Base-by-base conservation (phyloP, 2,888 invertebrate species). In the Dasysyrphus albostriatus region DNA sequence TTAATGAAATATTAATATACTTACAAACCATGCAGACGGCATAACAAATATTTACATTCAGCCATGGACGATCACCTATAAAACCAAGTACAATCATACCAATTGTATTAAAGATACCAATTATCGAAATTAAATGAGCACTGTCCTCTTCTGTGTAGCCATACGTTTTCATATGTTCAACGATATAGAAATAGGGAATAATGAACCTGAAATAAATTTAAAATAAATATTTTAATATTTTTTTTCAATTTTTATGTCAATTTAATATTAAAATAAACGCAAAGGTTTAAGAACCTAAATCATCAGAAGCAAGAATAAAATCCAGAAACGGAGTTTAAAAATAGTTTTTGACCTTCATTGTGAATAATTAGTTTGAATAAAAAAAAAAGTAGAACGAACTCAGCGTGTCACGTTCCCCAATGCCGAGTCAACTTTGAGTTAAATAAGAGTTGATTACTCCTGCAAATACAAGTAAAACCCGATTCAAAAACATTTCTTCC, bases 181-280 rank as follows among this genome's bases (percentile, higher is more conserved):
- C 96, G 87, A 98, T 94, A 93, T 98, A 98, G 92, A 98, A 97
- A 93, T 99, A 99, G 14, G 98, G 98, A 79, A 98, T 97, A 90
- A 99, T 98, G 93, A 97, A 97, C 97, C 98, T 98, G 77, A 96
- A 93, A 89, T 96, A 56, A 14, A 37, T 37, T 2, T 5, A 51
- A 5, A 5, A 14, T 12, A 42, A 42, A 2, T 24, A 9, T 14
- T 14, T 5, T 39, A 39, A 10, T 8, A 47, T 8, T 19, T 19
- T 9, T 9, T 16, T n/a, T 44, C n/a, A 37, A 44, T n/a, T 44
- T n/a, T n/a, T 44, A 44, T n/a, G 7, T 7, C 5, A 7, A 37
- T 37, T 37, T 1, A 7, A 37, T 9, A 37, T 37, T 5, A 1
- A 5, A 32, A 32, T 6, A 4, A 5, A 32, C 5, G 5, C 3